A percentile compares a stretch with the other conserved stretches of the same genome.
Evolutionary conservation across 92 coral and sea anemone species (phyloP).

Genomic region (Actinostola sp.): DNA sequence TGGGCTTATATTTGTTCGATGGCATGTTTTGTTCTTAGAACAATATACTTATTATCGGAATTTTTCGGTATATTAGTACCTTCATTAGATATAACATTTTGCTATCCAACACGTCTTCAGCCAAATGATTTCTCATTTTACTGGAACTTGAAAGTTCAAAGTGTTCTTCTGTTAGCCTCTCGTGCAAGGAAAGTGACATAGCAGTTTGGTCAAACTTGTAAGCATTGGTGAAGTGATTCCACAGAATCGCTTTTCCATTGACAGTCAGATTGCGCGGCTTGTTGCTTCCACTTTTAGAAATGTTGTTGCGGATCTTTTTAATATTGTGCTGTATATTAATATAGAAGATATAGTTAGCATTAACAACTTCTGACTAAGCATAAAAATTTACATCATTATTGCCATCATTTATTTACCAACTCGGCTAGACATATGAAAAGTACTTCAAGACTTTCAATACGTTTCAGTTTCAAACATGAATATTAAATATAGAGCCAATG

Average conservation of each 20-base stretch:
- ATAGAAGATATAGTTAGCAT: too few relatives aligned
- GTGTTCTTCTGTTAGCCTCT: conserved; percentile 57
- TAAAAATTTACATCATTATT: too few relatives aligned
- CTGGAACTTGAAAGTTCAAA: conserved; percentile 42
- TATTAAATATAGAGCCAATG: too few relatives aligned
- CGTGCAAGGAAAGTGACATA: conserved; percentile 47
- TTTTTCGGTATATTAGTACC: conserved; percentile 25
- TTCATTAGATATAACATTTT: conserved; percentile 44
- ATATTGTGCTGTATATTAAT: conserved; percentile 48
- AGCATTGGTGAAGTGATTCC: conserved; percentile 31
- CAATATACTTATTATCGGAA: too few relatives aligned
- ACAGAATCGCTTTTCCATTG: not conserved
- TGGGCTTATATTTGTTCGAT: too few relatives aligned
- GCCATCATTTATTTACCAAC: too few relatives aligned
- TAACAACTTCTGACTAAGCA: too few relatives aligned
- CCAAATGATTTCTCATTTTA: conserved; percentile 62
- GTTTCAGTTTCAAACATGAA: not conserved
- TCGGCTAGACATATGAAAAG: too few relatives aligned
- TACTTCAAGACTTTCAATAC: too few relatives aligned
- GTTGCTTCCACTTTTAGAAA: conserved; percentile 34
- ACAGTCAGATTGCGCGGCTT: not conserved
- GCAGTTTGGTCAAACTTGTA: conserved; percentile 48
- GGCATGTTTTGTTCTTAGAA: too few relatives aligned
- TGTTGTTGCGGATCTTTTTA: conserved; percentile 46
- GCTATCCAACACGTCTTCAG: conserved; percentile 53